Evolutionary conservation across 2,113 vertebrate species (phyloP).

Genomic region (Salvelinus alpinus): DNA sequence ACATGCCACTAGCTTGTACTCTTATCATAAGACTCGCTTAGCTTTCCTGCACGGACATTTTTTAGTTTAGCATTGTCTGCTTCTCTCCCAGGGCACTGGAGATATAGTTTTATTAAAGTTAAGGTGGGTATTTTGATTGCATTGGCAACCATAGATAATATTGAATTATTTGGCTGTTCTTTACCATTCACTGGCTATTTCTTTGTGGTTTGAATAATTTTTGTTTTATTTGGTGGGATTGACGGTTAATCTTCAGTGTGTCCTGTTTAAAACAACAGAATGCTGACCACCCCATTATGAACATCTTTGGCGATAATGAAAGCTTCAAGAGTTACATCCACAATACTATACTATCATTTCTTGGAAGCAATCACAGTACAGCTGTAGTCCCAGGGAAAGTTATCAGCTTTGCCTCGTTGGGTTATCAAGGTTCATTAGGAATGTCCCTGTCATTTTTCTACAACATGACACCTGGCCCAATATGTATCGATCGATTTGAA

Average conservation of each 20-base stretch:
- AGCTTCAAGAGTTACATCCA: conserved; percentile 48
- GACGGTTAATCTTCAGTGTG: conserved; percentile 55
- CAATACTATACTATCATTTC: conserved; percentile 49
- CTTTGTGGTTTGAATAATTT: conserved; percentile 66
- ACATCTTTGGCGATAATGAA: conserved; percentile 44
- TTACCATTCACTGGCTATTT: conserved; percentile 70
- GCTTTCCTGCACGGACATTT: conserved; percentile 73
- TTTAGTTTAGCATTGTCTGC: conserved; percentile 62
- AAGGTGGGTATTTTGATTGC: conserved; percentile 76
- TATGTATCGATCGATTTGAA: conserved; percentile 63
- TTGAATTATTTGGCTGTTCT: conserved; percentile 74
- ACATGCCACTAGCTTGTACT: conserved; percentile 70
- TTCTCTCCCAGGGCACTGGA: conserved; percentile 68
- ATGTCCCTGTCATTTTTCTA: conserved; percentile 13
- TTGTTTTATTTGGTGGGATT: conserved; percentile 49
- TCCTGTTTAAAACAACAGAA: conserved; percentile 62
- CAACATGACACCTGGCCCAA: conserved; percentile 51
- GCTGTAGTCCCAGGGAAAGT: conserved; percentile 57
- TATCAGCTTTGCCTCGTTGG: conserved; percentile 50
- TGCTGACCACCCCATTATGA: conserved; percentile 68
- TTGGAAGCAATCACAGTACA: conserved; percentile 66
- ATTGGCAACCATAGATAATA: conserved; percentile 72
- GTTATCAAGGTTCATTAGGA: conserved; percentile 34
- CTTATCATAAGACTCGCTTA: conserved; percentile 62
- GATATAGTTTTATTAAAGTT: conserved; percentile 70